Conservation (phyloP, 2,113 vertebrate species). For the Aix galericulata region DNA sequence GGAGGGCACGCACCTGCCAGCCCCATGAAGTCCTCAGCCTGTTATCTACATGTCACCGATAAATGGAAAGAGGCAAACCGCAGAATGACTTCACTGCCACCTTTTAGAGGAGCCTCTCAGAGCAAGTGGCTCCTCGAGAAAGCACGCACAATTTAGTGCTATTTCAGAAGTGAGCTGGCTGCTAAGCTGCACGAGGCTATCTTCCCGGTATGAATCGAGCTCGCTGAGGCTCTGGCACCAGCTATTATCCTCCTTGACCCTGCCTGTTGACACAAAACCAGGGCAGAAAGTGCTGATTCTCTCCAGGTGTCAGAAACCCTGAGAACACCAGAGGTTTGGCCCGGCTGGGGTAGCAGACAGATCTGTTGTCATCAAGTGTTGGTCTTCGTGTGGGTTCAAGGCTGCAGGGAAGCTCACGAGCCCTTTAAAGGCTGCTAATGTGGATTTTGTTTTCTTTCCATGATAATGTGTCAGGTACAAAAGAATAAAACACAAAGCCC, state of each 20-base stretch:
- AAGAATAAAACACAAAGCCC: not conserved
- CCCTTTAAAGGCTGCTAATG: not conserved
- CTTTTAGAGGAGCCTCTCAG: not conserved
- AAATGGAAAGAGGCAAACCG: not conserved
- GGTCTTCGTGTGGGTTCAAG: not conserved
- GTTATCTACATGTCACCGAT: fast-evolving
- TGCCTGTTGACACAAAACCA: not conserved
- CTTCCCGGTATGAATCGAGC: not conserved
- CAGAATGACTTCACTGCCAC: not conserved
- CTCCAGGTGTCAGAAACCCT: not conserved
- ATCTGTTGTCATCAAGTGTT: not conserved
- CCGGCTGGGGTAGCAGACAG: not conserved
- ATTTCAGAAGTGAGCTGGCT: not conserved
- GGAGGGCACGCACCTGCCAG: not conserved
- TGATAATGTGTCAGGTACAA: not conserved
- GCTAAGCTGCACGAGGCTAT: not conserved
- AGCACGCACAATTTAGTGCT: not conserved
- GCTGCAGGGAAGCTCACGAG: not conserved
- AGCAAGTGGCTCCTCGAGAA: not conserved
- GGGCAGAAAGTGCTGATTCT: not conserved
- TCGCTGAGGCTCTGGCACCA: not conserved
- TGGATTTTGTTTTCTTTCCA: not conserved
- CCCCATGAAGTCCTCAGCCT: not conserved
- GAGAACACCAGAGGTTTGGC: not conserved
- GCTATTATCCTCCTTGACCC: not conserved